Evolutionary conservation across 2,113 vertebrate species (phyloP).

Genomic region (Myotis lucifugus): DNA sequence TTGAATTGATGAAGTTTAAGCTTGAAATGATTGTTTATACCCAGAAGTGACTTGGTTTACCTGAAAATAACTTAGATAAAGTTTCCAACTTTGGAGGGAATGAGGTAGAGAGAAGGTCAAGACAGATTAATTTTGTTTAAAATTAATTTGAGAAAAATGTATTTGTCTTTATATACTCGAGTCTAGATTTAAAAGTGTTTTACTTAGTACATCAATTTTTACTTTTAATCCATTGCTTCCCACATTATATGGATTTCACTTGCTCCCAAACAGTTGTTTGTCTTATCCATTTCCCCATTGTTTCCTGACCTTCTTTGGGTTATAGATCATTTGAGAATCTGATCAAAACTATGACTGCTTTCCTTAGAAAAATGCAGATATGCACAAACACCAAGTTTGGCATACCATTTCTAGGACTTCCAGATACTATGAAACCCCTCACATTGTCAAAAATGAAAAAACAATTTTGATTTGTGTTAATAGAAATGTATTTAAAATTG

Average conservation of each 20-base stretch:
- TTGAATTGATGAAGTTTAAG: constrained; percentile 7
- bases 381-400: neutral
- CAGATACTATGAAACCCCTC: neutral
- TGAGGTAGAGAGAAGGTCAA: neutral
- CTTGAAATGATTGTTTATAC: constrained; percentile 39
- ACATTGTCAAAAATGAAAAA: neutral
- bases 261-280: neutral
- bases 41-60: constrained; percentile 19
- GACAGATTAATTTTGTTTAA: constrained; percentile 23
- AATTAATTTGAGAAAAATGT: constrained; percentile 21
- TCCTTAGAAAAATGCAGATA: constrained; percentile 16
- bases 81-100: constrained; percentile 38
- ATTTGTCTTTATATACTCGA: neutral
- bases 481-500: constrained; percentile 5
- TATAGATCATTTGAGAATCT: neutral
- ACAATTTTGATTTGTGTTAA: constrained; percentile 36
- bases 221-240: neutral
- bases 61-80: constrained; percentile 31
- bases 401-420: neutral
- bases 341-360: constrained; percentile 1
- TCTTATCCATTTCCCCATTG: neutral
- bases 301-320: neutral
- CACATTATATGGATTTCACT: constrained; percentile 17
- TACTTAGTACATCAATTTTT: neutral
- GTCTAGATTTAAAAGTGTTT: neutral